Base-by-base conservation (phyloP, 1,140 invertebrate species). In the Agraylea sexmaculata region DNA sequence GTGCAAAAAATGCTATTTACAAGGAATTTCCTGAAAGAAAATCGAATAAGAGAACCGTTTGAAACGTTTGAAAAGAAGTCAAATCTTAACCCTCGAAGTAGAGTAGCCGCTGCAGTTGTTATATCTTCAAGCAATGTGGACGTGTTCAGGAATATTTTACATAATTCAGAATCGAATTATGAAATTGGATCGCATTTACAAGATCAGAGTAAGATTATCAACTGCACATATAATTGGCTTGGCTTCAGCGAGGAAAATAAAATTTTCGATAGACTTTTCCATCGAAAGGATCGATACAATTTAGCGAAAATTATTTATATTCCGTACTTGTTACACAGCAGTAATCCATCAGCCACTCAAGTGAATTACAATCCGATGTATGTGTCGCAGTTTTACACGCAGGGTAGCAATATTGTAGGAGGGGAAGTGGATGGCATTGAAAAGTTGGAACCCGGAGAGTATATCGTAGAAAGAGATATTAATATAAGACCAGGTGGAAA, bases 151-250 rank as follows among this genome's bases (percentile, higher is more conserved):
- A 99, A 99, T 59, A 87, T 91, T 42, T 75, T 99, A 29, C 75
- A 89, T 39, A 99, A 99, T 68, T 80, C 78, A 1, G 77, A 83
- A 34, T 90, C 89, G 11, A 75, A 72, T 38, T 98, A 87, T 57
- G 94, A 99, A 68, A 82, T 99, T 32, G 91, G 89, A 1, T 93
- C 89, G 1, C 93, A 98, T 55, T 67, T 97, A 2, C 79, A 86
- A 51, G 91, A 96, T 58, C 93, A 95, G 54, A 92, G 88, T 49
- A 82, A 87, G 61, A 68, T 77, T n/a, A 84, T 99, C 6, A 88
- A 96, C 58, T 93, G 88, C 45, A 87, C 87, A 3, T 85, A 75
- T 51, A 99, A 99, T 56, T 99, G 90, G 85, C 73, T 97, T 44
- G 89, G 91, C 11, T 80, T 70, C 51, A 69, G 70, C 1, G 74